A percentile compares a stretch with the other conserved stretches of the same genome.
Evolutionary conservation across 2,888 invertebrate species (phyloP).

Genomic region (Zonitis immaculata): DNA sequence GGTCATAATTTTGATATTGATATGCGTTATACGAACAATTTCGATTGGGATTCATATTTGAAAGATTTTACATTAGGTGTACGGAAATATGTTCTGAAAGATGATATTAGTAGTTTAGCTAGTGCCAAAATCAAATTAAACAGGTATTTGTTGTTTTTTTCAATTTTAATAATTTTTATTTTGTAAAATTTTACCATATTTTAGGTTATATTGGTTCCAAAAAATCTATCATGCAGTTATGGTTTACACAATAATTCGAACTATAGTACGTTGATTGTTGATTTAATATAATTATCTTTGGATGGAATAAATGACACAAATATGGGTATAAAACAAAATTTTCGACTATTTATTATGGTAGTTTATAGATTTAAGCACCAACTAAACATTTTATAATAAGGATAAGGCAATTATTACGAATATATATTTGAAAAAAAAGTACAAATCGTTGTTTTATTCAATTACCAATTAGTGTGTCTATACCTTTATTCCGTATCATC

Average conservation of each 20-base stretch:
- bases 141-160: too few relatives aligned
- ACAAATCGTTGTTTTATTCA: too few relatives aligned
- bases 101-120: conserved; percentile 61
- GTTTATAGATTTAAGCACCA: not conserved
- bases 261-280: not conserved
- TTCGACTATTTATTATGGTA: not conserved
- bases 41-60: conserved; percentile 78
- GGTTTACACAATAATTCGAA: conserved; percentile 44
- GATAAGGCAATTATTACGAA: not conserved
- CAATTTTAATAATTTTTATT: too few relatives aligned
- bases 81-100: conserved; percentile 75
- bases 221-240: conserved; percentile 58
- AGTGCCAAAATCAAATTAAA: conserved; percentile 61
- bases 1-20: conserved; percentile 62
- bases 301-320: too few relatives aligned
- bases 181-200: conserved; percentile 41
- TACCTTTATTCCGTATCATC: too few relatives aligned
- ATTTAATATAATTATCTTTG: not conserved
- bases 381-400: not conserved
- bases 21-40: conserved; percentile 50
- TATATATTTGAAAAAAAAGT: too few relatives aligned
- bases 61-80: conserved; percentile 80
- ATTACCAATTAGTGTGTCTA: too few relatives aligned
- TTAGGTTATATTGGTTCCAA: conserved; percentile 66
- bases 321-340: too few relatives aligned